Evolutionary conservation across 2,797 vertebrate genomes (phyloP).

Genomic region (Chiloscyllium punctatum): DNA sequence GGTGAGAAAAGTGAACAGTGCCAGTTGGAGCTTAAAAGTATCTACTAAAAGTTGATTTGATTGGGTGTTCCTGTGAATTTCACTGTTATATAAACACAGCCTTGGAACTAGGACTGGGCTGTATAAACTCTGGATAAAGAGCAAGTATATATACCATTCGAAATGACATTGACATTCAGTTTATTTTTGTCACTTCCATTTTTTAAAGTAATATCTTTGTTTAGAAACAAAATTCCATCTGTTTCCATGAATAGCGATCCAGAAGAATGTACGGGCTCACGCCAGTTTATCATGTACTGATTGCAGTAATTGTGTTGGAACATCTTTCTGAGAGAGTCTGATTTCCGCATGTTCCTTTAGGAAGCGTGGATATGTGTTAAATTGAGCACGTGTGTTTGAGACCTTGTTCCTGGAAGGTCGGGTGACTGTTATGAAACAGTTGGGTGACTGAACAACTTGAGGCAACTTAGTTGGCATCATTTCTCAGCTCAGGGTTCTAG

Average conservation of each 20-base stretch:
- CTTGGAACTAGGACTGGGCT: not conserved
- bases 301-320: not conserved
- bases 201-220: not conserved
- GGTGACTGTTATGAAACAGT: not conserved
- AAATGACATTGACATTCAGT: not conserved
- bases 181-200: constrained; percentile 13
- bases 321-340: not conserved
- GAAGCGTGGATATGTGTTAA: not conserved
- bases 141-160: not conserved
- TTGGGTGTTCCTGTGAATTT: not conserved
- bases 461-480: not conserved
- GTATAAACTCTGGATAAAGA: not conserved
- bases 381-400: not conserved
- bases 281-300: not conserved
- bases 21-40: not conserved
- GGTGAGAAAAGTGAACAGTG: not conserved
- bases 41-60: not conserved
- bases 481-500: not conserved
- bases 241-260: not conserved
- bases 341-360: not conserved
- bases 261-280: not conserved
- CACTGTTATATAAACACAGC: no score
- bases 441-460: not conserved
- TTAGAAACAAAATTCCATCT: not conserved
- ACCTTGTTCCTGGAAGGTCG: not conserved